phyloP scores from a whole-genome alignment of 2,797 vertebrate genomes.

The Aquila chrysaetos region DNA sequence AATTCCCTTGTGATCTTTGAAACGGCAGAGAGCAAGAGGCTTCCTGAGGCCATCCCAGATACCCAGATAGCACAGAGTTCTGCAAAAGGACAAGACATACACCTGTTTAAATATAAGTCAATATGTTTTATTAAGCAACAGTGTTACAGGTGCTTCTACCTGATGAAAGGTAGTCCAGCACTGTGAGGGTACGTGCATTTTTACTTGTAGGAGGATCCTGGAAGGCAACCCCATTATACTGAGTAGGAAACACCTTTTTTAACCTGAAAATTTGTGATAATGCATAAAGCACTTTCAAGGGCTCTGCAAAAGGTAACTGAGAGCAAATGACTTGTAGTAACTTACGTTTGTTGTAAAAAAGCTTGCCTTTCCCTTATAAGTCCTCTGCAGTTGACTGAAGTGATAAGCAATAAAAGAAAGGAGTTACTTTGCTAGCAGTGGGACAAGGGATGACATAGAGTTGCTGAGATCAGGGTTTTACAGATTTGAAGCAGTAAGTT shows the following conservation, averaged over 20 bases:
- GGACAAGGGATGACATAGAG: neutral
- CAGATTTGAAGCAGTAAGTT: neutral
- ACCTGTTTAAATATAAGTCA: conserved; percentile 42
- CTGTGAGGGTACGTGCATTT: neutral
- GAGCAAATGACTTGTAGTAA: neutral
- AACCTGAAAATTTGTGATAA: neutral
- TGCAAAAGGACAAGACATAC: neutral
- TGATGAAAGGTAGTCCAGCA: neutral
- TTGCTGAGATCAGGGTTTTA: neutral
- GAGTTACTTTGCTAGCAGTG: neutral
- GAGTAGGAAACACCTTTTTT: neutral
- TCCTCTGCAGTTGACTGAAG: neutral
- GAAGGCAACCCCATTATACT: neutral
- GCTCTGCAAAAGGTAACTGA: neutral
- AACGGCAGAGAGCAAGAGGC: neutral
- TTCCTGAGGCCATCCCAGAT: neutral
- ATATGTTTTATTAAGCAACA: conserved; percentile 41
- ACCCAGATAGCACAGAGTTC: neutral
- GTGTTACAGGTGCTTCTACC: neutral
- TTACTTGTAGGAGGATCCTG: neutral
- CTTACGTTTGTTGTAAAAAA: neutral
- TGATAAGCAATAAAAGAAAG: neutral
- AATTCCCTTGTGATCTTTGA: neutral
- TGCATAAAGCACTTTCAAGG: neutral
- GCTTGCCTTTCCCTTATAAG: neutral